Evolutionary conservation across 2,888 invertebrate species (phyloP).

Genomic region (Cataglyphis cursor): DNA sequence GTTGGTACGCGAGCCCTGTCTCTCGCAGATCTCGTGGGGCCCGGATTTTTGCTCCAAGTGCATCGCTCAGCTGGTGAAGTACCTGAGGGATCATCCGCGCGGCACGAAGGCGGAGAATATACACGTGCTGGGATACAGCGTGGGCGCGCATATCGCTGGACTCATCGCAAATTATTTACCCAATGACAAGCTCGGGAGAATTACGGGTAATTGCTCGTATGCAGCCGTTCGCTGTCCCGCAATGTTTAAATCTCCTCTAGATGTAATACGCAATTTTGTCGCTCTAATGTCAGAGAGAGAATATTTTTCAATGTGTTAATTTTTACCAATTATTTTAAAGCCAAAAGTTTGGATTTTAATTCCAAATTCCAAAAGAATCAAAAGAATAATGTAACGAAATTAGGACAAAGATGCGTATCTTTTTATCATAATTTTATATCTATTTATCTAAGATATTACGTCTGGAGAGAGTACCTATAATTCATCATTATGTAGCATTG

Average conservation of each 20-base stretch:
- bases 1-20: conserved; percentile 93
- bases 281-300: background rate
- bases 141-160: conserved; percentile 95
- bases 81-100: conserved; percentile 92
- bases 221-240: conserved; percentile 37
- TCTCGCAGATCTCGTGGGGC: conserved; percentile 90
- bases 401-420: background rate
- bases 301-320: no score
- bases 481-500: background rate
- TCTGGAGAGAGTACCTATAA: background rate
- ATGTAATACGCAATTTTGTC: background rate
- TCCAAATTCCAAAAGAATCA: background rate
- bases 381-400: background rate
- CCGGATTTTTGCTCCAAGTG: conserved; percentile 89
- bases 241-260: background rate
- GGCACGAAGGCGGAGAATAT: conserved; percentile 92
- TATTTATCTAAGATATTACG: background rate
- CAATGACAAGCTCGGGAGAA: conserved; percentile 93
- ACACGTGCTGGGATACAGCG: conserved; percentile 95
- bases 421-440: background rate
- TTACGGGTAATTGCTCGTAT: conserved; percentile 89
- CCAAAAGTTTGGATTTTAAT: background rate
- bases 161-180: conserved; percentile 93
- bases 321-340: background rate
- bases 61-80: conserved; percentile 93